A percentile compares a stretch with the other conserved stretches of the same genome.
phyloP scores from a whole-genome alignment of 2,888 invertebrate species.

The Phortica okadai region DNA sequence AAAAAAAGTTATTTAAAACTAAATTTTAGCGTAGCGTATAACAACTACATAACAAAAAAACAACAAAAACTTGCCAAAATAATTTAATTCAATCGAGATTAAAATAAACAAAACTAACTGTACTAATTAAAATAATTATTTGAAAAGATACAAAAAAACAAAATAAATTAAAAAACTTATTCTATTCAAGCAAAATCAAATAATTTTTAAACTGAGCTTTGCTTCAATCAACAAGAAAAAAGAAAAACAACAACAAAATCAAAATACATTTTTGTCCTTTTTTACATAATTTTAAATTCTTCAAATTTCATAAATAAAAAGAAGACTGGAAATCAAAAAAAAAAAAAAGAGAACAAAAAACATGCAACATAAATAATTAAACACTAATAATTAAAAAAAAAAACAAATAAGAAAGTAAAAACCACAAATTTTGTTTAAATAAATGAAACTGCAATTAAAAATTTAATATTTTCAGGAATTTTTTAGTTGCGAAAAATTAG shows the following conservation, averaged over 20 bases:
- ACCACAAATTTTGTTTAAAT: background rate
- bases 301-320: slow-evolving; percentile 25
- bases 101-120: slow-evolving; percentile 32
- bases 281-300: slow-evolving; percentile 8
- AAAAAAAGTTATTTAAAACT: slow-evolving; percentile 18
- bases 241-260: slow-evolving; percentile 40
- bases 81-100: slow-evolving; percentile 56
- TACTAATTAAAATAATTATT: slow-evolving; percentile 22
- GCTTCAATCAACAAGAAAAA: slow-evolving; percentile 50
- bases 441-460: too few species aligned
- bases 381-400: slow-evolving; percentile 40
- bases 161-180: slow-evolving; percentile 20
- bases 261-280: slow-evolving; percentile 36
- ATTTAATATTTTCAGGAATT: slow-evolving; percentile 10
- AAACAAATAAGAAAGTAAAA: slow-evolving; percentile 39
- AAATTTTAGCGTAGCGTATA: slow-evolving; percentile 21
- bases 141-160: background rate
- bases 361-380: slow-evolving; percentile 28
- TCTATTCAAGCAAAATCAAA: slow-evolving; percentile 38
- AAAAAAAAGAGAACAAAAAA: slow-evolving; percentile 17
- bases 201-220: slow-evolving; percentile 59
- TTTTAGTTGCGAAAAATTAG: too few species aligned
- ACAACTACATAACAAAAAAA: slow-evolving; percentile 41
- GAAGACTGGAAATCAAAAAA: slow-evolving; percentile 26
- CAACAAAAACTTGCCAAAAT: slow-evolving; percentile 64